These are phyloP conservation scores for Delichon dasypus DNA, from an alignment of 2,797 vertebrate species.

Conservation along the genomic window DNA sequence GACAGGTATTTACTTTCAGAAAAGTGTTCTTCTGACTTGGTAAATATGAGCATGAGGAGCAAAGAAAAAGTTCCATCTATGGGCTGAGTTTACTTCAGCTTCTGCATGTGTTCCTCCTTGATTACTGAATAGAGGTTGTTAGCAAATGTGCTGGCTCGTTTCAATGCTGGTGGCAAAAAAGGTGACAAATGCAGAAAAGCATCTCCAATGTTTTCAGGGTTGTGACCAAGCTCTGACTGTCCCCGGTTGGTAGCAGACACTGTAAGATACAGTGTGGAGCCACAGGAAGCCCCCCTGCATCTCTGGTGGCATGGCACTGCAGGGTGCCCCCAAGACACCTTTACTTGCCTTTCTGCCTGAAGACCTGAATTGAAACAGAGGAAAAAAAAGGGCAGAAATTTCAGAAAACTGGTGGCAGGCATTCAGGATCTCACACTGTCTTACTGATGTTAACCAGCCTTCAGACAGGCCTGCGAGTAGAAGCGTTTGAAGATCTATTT, in stretches of 20 bases:
- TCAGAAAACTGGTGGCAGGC: not conserved
- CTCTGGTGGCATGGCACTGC: not conserved
- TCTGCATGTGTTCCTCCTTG: not conserved
- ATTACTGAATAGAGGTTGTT: not conserved
- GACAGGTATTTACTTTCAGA: not conserved
- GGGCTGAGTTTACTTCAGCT: not conserved
- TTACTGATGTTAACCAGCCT: not conserved
- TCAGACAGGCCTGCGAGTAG: not conserved
- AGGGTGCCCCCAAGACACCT: not conserved
- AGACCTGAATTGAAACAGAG: not conserved
- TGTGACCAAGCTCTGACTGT: not conserved
- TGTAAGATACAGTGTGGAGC: accelerated
- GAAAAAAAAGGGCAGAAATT: not conserved
- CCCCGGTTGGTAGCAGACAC: accelerated
- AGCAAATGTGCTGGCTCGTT: not conserved
- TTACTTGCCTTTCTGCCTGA: not conserved
- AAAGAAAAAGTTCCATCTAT: not conserved
- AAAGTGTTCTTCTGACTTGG: not conserved
- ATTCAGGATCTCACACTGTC: not conserved
- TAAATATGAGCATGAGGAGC: not conserved
- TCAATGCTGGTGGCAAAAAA: not conserved
- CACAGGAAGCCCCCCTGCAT: accelerated
- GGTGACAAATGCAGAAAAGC: not conserved
- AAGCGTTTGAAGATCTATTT: not conserved
- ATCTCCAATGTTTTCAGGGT: not conserved